phyloP scores from a whole-genome alignment of 2,888 invertebrate species.

The Carabus problematicus region DNA sequence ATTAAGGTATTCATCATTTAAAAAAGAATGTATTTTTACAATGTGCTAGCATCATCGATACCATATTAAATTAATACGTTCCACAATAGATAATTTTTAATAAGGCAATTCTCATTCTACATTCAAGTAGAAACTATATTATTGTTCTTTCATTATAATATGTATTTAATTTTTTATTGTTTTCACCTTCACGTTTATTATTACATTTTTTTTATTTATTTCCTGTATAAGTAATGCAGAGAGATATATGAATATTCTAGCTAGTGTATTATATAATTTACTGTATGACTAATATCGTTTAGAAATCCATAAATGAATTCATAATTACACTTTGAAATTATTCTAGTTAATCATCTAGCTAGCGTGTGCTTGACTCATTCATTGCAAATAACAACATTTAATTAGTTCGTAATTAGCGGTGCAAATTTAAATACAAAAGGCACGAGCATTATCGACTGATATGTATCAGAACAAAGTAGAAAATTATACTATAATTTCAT shows the following conservation, averaged over 20 bases:
- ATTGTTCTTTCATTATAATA: too few species aligned
- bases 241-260: conserved; percentile 19
- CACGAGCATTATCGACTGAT: background rate
- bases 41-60: too few species aligned
- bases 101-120: too few species aligned
- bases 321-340: conserved; percentile 28
- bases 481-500: too few species aligned
- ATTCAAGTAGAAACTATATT: too few species aligned
- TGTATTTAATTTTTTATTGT: background rate
- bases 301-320: conserved; percentile 32
- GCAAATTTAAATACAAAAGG: conserved; percentile 33
- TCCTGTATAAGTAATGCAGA: conserved; percentile 22
- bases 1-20: too few species aligned
- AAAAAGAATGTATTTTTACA: too few species aligned
- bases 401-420: conserved; percentile 27
- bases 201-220: conserved; percentile 14
- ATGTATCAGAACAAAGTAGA: too few species aligned
- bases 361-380: conserved; percentile 31
- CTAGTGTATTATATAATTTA: conserved; percentile 26
- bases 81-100: too few species aligned
- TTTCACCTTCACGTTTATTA: conserved; percentile 25
- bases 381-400: conserved; percentile 34
- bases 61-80: too few species aligned
- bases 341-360: conserved; percentile 34
- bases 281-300: conserved; percentile 30